These are phyloP conservation scores for Sinosuthora webbiana DNA, from an alignment of 2,113 vertebrate species.

Conservation along the genomic window DNA sequence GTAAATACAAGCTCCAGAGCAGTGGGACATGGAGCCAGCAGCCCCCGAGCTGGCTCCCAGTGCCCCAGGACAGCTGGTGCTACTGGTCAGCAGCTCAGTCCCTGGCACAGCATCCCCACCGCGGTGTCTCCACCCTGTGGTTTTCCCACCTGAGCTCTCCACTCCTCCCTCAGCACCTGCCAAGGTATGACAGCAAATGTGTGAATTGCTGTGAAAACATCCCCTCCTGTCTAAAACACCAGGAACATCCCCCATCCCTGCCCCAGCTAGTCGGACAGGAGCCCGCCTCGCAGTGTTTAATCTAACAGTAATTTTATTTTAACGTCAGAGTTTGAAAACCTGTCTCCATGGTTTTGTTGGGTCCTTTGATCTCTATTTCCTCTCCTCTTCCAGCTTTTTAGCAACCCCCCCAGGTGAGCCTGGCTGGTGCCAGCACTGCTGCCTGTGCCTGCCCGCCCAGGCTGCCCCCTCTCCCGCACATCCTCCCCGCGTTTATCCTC, in stretches of 20 bases:
- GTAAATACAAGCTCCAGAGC: background rate
- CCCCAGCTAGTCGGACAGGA: background rate
- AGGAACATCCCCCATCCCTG: background rate
- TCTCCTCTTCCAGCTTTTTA: background rate
- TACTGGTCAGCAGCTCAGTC: background rate
- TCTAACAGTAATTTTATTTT: background rate
- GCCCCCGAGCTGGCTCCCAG: fast-evolving
- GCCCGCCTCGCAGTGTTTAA: background rate
- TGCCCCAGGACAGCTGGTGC: background rate
- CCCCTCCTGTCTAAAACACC: background rate
- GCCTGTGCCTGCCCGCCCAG: background rate
- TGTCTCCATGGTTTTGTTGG: background rate
- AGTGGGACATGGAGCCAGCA: fast-evolving
- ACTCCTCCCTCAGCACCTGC: background rate
- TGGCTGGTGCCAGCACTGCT: background rate
- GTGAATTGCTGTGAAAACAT: background rate
- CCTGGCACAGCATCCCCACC: background rate
- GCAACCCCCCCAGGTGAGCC: background rate
- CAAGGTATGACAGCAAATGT: background rate
- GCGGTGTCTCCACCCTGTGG: fast-evolving
- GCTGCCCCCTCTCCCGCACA: background rate
- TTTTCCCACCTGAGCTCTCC: background rate
- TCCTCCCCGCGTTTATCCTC: background rate
- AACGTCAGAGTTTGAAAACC: background rate
- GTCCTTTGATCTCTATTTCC: background rate